Evolutionary conservation across 1,140 invertebrate species (phyloP).

Genomic region (Marisa cornuarietis): DNA sequence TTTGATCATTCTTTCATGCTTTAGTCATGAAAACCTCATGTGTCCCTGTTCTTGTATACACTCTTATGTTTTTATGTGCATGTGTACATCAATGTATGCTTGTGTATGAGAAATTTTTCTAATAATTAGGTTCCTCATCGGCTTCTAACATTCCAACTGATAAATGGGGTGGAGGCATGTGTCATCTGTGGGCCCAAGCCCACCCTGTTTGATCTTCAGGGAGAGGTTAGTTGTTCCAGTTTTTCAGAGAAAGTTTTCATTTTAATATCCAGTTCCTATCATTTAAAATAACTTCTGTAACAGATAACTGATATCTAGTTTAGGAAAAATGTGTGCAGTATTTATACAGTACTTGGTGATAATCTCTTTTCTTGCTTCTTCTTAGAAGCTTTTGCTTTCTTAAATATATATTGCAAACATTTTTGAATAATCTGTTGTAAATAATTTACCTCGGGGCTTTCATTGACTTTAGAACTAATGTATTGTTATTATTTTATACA

Average conservation of each 20-base stretch:
- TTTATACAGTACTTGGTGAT: background rate
- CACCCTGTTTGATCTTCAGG: slow-evolving; percentile 76
- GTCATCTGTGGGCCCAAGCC: slow-evolving; percentile 83
- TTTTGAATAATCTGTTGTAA: too few relatives aligned
- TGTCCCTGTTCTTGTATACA: background rate
- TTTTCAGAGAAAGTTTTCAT: too few relatives aligned
- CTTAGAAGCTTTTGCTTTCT: background rate
- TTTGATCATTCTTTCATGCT: background rate
- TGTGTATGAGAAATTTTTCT: slow-evolving; percentile 6
- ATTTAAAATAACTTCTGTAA: background rate
- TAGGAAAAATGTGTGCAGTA: too few relatives aligned
- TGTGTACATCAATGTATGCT: background rate
- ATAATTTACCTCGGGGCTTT: background rate
- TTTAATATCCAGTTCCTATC: too few relatives aligned
- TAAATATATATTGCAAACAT: background rate
- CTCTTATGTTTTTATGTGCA: too few relatives aligned
- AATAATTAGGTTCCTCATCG: slow-evolving; percentile 78
- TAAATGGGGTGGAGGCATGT: slow-evolving; percentile 79
- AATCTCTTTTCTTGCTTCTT: too few relatives aligned
- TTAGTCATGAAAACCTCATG: background rate
- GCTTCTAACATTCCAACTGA: slow-evolving; percentile 78
- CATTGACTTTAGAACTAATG: too few relatives aligned
- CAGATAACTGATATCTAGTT: too few relatives aligned
- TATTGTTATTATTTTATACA: background rate
- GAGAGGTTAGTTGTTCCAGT: slow-evolving; percentile 51